Evolutionary conservation across 2,113 vertebrate genomes (phyloP), one percentile per base, ranked within the genome.

Genomic region (Oncorhynchus gorbuscha): DNA sequence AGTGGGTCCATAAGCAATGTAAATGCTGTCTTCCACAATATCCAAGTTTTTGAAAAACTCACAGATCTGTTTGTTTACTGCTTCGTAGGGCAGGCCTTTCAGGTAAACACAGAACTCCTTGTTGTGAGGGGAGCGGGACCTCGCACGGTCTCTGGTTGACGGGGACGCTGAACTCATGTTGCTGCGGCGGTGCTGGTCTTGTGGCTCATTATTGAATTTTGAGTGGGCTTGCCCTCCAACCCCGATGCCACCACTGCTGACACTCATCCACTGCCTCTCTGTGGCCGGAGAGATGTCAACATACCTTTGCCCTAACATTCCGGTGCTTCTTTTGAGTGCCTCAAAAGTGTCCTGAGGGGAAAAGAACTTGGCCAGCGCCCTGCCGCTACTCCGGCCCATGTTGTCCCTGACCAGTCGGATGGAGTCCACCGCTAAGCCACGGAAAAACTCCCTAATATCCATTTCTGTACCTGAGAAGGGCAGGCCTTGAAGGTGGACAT

Each of bases 31-130:
- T 85, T 99, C 98, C 69, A 99, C 92, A 86, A 99, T 94, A 80
- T 96, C 91, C 85, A 98, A 85, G 86, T 97, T 98, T 84, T 96
- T 98, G 93, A 99, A 99, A 92, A 99, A 99, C 85, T 99, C 97
- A 89, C 95, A 97, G 39, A 99, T 95, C 69, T 99, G 97, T 80
- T 96, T 98, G 88, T 99, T 99, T 92, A 99, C 97, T 0, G 96
- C 97, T 87, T 99, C 97, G 75, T 99, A 99, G 2, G 98, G 98
- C 77, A 99, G 94, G 79, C 98, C 97, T 87, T 99, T 99, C 76
- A 99, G 91, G 92, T 98, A 97, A 69, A 99, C 95, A 85, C 97
- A 99, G 87, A 95, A 97, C 64, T 98, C 98, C 3, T 95, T 95
- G 64, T 97, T 94, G 66, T 97, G 97, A 30, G 98, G 97, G 79